Evolutionary conservation across 2,113 vertebrate genomes (phyloP).

Genomic region (Ptilorrhoa leucosticta): DNA sequence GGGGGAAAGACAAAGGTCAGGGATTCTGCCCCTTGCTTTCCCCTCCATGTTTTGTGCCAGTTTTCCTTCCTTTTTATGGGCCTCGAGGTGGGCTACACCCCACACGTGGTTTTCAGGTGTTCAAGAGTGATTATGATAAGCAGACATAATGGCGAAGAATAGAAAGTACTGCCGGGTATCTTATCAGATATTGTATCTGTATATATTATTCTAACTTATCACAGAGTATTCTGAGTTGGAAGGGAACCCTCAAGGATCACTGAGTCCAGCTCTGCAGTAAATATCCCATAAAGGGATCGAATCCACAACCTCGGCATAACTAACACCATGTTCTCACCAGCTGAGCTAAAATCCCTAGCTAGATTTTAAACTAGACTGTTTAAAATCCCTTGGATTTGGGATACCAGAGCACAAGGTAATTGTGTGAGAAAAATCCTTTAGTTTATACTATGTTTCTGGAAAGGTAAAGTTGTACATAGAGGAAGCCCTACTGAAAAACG

Average conservation of each 20-base stretch:
- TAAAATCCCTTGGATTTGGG: background rate
- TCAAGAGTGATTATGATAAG: background rate
- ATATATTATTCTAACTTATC: background rate
- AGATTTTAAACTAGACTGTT: no score
- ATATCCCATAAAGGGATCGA: fast-evolving
- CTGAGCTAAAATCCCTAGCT: no score
- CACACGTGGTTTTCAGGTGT: fast-evolving
- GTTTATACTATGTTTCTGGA: background rate
- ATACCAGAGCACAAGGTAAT: background rate
- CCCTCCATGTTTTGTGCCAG: background rate
- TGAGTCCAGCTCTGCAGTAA: background rate
- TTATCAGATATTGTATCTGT: background rate
- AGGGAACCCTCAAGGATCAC: background rate
- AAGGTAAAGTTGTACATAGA: background rate
- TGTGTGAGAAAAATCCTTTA: background rate
- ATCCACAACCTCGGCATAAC: background rate
- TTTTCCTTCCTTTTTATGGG: background rate
- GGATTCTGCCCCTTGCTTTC: fast-evolving
- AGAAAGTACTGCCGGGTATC: background rate
- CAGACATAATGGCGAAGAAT: background rate
- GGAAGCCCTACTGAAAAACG: background rate
- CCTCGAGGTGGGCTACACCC: fast-evolving
- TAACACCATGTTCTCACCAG: background rate
- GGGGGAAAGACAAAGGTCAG: background rate
- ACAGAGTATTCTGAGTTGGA: background rate